Evolutionary conservation across 2,113 vertebrate genomes (phyloP), one percentile per base, ranked within the genome.

Genomic region (Murina feae): DNA sequence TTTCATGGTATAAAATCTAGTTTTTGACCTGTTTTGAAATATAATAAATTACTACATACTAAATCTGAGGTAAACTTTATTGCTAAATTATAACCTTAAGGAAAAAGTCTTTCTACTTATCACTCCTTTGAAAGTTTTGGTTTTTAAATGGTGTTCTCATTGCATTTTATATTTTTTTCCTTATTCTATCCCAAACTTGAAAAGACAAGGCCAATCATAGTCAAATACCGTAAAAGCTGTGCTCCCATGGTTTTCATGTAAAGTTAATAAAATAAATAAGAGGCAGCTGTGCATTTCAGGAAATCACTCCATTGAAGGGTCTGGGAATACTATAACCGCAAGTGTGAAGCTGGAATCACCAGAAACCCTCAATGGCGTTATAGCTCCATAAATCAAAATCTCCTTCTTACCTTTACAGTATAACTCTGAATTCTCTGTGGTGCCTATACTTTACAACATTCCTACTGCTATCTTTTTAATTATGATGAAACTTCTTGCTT

Each of bases 251-350:
- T 95, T 97, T 96, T 97, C 97, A 95, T 93, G 95, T 97, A 96
- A 96, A 97, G 95, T 97, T 97, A 97, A 96, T 97, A 97, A 96
- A 97, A 96, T 93, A 97, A 97, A 97, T 97, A 96, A 95, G 90
- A 97, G 95, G 82, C 96, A 97, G 97, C 97, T 97, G 97, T 96
- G 96, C 92, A 78, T 94, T 97, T 95, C 97, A 97, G 96, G 97
- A 96, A 97, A 89, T 97, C 95, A 85, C 92, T 97, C 85, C 74
- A 89, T 53, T 25, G 93, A 96, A 92, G 86, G 60, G 94, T 91
- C 92, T 95, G 97, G 97, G 96, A 96, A 94, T 97, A 91, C 86
- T 92, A 44, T 95, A 96, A 96, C 95, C 97, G 79, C 95, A 96
- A 96, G 96, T 97, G 97, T 96, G 95, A 97, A 95, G 86, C 92